These are phyloP conservation scores for Rhinopomastus cyanomelas DNA, from an alignment of 2,113 vertebrate species.

Conservation along the genomic window DNA sequence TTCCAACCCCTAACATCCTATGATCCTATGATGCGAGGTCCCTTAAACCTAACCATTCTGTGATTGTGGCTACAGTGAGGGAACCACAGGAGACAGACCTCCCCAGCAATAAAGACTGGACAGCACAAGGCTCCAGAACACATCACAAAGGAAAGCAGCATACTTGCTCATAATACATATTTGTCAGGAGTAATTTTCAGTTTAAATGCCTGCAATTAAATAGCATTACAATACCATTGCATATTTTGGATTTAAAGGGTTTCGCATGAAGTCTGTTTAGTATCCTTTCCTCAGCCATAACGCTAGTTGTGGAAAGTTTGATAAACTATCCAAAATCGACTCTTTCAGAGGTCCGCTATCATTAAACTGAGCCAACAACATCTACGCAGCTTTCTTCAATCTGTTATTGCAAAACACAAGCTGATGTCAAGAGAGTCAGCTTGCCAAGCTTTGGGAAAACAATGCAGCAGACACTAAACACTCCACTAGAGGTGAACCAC, in stretches of 20 bases:
- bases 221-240: neutral
- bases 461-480: neutral
- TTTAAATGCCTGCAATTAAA: neutral
- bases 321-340: slow-evolving; percentile 1
- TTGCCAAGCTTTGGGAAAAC: slow-evolving; percentile 24
- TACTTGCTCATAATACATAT: neutral
- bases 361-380: neutral
- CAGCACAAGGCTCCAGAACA: neutral
- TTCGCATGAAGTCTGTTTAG: neutral
- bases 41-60: no score
- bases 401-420: slow-evolving; percentile 22
- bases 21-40: no score
- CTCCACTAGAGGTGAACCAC: neutral
- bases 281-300: neutral
- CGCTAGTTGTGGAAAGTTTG: neutral
- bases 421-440: neutral
- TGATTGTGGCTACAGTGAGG: neutral
- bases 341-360: neutral
- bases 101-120: neutral
- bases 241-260: neutral
- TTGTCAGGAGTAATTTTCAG: neutral
- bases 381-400: slow-evolving; percentile 29
- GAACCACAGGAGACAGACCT: neutral
- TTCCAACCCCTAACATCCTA: no score
- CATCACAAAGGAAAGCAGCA: neutral